phyloP scores from a whole-genome alignment of 2,888 invertebrate species.

The Meganola albula region DNA sequence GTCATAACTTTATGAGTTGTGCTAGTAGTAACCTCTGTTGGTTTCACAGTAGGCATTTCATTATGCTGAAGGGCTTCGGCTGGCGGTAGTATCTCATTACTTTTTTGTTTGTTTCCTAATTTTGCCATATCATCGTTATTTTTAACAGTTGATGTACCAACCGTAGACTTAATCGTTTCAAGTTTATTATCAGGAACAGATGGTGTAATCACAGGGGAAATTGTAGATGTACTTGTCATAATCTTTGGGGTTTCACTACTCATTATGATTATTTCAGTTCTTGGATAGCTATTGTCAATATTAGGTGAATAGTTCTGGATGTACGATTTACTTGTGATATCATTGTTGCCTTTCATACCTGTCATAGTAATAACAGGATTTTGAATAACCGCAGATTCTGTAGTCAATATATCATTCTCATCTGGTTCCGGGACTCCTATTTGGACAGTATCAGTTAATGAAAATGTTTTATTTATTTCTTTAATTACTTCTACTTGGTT shows the following conservation, averaged over 20 bases:
- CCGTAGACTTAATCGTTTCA: conserved; percentile 6
- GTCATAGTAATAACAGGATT: not conserved
- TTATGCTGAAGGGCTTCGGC: conserved; percentile 55
- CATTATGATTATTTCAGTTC: conserved; percentile 25
- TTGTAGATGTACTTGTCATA: conserved; percentile 3
- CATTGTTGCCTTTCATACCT: conserved; percentile 1
- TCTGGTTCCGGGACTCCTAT: not conserved
- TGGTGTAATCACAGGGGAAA: conserved; percentile 1
- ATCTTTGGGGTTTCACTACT: conserved; percentile 16
- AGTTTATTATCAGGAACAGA: conserved; percentile 10
- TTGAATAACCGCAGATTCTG: not conserved
- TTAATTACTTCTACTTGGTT: no score
- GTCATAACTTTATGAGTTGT: conserved; percentile 21
- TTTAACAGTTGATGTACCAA: conserved; percentile 12
- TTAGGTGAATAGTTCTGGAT: conserved; percentile 11
- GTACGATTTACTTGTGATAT: conserved; percentile 19
- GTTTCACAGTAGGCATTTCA: conserved; percentile 37
- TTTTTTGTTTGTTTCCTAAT: conserved; percentile 12
- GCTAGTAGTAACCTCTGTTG: conserved; percentile 30
- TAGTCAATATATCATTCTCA: not conserved
- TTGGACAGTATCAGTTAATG: not conserved
- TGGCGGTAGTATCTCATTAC: conserved; percentile 40
- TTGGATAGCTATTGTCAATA: conserved; percentile 16
- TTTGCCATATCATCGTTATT: conserved; percentile 8
- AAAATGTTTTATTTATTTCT: no score